Percentiles rank a stretch among this genome's conserved stretches.
Evolutionary conservation across 2,113 vertebrate species (phyloP).

Genomic region (Syngnathus scovelli): DNA sequence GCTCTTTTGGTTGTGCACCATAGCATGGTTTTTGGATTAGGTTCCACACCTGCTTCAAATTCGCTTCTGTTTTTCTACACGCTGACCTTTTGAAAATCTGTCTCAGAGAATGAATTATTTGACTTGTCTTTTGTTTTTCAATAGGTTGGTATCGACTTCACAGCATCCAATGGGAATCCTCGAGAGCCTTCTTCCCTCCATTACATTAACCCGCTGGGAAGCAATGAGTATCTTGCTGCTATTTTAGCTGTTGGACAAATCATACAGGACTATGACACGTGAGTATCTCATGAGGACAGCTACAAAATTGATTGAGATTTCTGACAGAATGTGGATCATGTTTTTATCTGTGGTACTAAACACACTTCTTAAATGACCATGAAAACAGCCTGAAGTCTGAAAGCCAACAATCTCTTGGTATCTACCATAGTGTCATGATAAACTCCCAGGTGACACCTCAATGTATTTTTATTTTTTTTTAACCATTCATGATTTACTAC

Average conservation of each 20-base stretch:
- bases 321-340: background rate
- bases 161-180: conserved; percentile 94
- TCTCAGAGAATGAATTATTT: background rate
- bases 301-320: no score
- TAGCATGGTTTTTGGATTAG: background rate
- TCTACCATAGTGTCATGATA: background rate
- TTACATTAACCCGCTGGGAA: conserved; percentile 93
- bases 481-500: background rate
- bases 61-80: background rate
- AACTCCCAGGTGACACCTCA: background rate
- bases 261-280: conserved; percentile 99
- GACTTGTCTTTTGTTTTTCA: conserved; percentile 4
- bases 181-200: conserved; percentile 91
- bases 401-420: background rate
- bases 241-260: conserved; percentile 97
- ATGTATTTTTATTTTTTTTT: background rate
- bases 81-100: no score
- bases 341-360: background rate
- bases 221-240: conserved; percentile 91
- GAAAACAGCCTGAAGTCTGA: background rate
- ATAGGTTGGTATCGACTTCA: conserved; percentile 98
- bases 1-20: background rate
- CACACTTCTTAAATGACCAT: background rate
- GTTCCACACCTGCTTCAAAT: background rate
- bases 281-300: conserved; percentile 42